Percentiles rank a stretch among this genome's conserved stretches.
phyloP scores from a whole-genome alignment of 2,797 vertebrate species.

The Oreonectes daqikongensis region DNA sequence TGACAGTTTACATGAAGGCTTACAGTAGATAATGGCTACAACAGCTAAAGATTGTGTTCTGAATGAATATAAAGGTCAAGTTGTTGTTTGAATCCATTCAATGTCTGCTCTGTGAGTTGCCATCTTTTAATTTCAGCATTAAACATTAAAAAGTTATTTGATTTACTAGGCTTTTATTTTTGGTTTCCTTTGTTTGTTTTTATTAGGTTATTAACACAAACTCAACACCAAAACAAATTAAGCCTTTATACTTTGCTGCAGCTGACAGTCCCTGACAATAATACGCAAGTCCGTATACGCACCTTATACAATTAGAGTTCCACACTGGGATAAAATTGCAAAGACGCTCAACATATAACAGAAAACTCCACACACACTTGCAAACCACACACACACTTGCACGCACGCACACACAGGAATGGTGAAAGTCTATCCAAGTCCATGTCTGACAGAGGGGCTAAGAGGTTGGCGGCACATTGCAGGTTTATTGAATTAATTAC shows the following conservation, averaged over 20 bases:
- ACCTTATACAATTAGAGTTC: slow-evolving; percentile 6
- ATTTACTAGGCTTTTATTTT: too few relatives aligned
- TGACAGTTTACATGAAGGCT: too few relatives aligned
- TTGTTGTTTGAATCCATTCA: too few relatives aligned
- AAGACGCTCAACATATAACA: not conserved
- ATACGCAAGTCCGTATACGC: slow-evolving; percentile 22
- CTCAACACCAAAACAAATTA: slow-evolving; percentile 80
- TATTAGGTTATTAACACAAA: slow-evolving; percentile 82
- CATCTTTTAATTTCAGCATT: too few relatives aligned
- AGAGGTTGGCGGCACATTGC: slow-evolving; percentile 96
- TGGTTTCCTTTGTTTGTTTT: slow-evolving; percentile 75
- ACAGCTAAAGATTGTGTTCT: too few relatives aligned
- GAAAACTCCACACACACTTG: slow-evolving; percentile 2
- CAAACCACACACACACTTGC: not conserved
- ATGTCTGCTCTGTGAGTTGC: too few relatives aligned
- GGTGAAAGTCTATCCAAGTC: slow-evolving; percentile 87
- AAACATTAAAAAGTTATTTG: too few relatives aligned
- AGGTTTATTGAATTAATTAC: slow-evolving; percentile 99
- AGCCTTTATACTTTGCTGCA: slow-evolving; percentile 68
- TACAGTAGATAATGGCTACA: too few relatives aligned
- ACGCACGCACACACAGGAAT: slow-evolving; percentile 23
- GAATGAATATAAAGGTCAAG: too few relatives aligned
- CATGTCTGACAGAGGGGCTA: slow-evolving; percentile 84
- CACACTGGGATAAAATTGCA: slow-evolving; percentile 16
- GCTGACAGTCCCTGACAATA: slow-evolving; percentile 79